Conservation (phyloP, 2,888 invertebrate species). For the Belgica antarctica region DNA sequence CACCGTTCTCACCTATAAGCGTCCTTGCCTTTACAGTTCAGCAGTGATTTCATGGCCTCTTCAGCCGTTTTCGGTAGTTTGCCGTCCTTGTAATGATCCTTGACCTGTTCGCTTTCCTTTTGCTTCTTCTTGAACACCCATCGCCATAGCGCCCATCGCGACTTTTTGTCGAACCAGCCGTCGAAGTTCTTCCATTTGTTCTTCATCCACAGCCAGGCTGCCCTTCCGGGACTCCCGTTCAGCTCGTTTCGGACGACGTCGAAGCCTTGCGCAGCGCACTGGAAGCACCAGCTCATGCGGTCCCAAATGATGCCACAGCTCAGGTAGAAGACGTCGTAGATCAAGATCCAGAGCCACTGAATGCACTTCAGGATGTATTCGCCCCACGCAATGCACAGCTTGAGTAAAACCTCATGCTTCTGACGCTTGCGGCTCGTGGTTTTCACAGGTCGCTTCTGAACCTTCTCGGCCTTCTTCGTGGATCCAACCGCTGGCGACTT, state of each 20-base stretch:
- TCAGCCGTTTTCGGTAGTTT: slow-evolving; percentile 82
- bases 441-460: slow-evolving; percentile 38
- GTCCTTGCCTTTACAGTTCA: slow-evolving; percentile 93
- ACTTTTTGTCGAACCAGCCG: slow-evolving; percentile 52
- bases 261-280: slow-evolving; percentile 35
- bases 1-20: slow-evolving; percentile 71
- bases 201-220: slow-evolving; percentile 50
- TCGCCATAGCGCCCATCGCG: slow-evolving; percentile 54
- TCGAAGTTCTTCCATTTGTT: slow-evolving; percentile 52
- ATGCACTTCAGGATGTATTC: slow-evolving; percentile 63
- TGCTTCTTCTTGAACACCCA: slow-evolving; percentile 54
- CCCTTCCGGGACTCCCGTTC: slow-evolving; percentile 51
- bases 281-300: slow-evolving; percentile 47
- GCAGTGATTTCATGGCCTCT: slow-evolving; percentile 88
- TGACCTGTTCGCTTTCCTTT: slow-evolving; percentile 52
- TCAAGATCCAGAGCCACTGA: slow-evolving; percentile 74
- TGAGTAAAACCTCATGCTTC: slow-evolving; percentile 57
- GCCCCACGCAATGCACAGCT: slow-evolving; percentile 59
- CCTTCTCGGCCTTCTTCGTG: slow-evolving; percentile 44
- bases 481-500: slow-evolving; percentile 41
- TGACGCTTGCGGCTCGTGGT: slow-evolving; percentile 52
- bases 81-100: slow-evolving; percentile 53
- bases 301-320: slow-evolving; percentile 58
- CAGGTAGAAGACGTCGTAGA: slow-evolving; percentile 77
- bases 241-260: slow-evolving; percentile 49